Percentiles rank a stretch among this genome's conserved stretches.
phyloP scores from a whole-genome alignment of 2,888 invertebrate species.

The Cenopis cana region DNA sequence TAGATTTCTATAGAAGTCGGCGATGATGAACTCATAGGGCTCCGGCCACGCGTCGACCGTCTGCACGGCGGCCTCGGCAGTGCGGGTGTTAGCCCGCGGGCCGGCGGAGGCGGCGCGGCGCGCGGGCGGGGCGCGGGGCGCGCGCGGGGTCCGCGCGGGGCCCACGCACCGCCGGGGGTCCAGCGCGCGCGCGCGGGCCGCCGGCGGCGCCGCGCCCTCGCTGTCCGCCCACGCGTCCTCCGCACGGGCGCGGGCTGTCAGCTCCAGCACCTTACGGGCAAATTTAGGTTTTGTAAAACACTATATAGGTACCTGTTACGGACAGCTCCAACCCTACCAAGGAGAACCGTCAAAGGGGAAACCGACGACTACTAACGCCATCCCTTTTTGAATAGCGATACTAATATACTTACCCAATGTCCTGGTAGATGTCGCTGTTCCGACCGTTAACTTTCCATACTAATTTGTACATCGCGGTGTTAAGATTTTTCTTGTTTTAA shows the following conservation, averaged over 20 bases:
- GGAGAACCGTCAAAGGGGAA: too few species aligned
- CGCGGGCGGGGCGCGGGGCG: constrained; percentile 45
- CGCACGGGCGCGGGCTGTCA: constrained; percentile 53
- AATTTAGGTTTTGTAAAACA: too few species aligned
- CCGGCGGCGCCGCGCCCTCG: constrained; percentile 51
- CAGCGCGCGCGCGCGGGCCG: constrained; percentile 42
- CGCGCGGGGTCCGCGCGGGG: constrained; percentile 44
- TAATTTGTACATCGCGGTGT: too few species aligned
- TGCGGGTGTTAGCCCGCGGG: background rate
- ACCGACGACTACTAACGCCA: too few species aligned
- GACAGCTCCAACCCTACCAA: too few species aligned
- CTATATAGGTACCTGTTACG: too few species aligned
- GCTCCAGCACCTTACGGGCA: constrained; percentile 49
- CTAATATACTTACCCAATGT: too few species aligned
- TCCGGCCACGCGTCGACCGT: constrained; percentile 89
- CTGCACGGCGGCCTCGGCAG: constrained; percentile 75
- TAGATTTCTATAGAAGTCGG: constrained; percentile 85
- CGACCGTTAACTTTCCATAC: too few species aligned
- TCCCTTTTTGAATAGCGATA: too few species aligned
- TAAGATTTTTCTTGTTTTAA: too few species aligned
- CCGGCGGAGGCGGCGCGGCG: constrained; percentile 40
- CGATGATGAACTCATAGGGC: constrained; percentile 90
- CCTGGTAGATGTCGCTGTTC: too few species aligned
- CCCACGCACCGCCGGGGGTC: constrained; percentile 46
- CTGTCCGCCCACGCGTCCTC: constrained; percentile 51